A percentile compares a stretch with the other conserved stretches of the same genome.
These are phyloP conservation scores for Dicaeum eximium DNA, from an alignment of 2,113 vertebrate genomes.

Conservation along the genomic window DNA sequence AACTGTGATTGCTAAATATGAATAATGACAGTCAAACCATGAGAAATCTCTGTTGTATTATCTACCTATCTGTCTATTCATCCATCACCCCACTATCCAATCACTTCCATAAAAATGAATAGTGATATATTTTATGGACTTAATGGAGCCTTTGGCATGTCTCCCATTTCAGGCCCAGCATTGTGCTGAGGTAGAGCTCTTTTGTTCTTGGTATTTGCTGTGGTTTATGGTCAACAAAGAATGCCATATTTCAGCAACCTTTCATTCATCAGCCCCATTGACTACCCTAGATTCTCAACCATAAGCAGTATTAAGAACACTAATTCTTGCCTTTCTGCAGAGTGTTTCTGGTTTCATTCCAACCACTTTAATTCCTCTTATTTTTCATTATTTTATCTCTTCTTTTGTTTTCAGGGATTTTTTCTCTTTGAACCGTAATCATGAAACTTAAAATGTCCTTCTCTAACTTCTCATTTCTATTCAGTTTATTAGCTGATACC, in stretches of 20 bases:
- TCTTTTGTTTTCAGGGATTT: not conserved
- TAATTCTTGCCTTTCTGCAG: not conserved
- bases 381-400: not conserved
- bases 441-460: not conserved
- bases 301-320: not conserved
- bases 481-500: not conserved
- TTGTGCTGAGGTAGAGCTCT: not conserved
- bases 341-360: not conserved
- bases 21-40: not conserved
- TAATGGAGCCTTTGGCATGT: conserved; percentile 4
- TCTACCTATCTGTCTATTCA: conserved; percentile 18
- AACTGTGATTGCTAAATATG: conserved; percentile 20
- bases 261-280: not conserved
- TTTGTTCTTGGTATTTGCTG: not conserved
- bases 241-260: not conserved
- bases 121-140: not conserved
- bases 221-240: not conserved
- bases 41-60: not conserved
- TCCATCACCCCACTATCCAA: not conserved
- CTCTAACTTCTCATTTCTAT: not conserved
- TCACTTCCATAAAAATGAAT: not conserved
- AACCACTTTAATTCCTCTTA: not conserved
- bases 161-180: not conserved
- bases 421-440: not conserved
- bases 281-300: not conserved